phyloP scores from a whole-genome alignment of 2,888 invertebrate species.

The Tethea ocularis region DNA sequence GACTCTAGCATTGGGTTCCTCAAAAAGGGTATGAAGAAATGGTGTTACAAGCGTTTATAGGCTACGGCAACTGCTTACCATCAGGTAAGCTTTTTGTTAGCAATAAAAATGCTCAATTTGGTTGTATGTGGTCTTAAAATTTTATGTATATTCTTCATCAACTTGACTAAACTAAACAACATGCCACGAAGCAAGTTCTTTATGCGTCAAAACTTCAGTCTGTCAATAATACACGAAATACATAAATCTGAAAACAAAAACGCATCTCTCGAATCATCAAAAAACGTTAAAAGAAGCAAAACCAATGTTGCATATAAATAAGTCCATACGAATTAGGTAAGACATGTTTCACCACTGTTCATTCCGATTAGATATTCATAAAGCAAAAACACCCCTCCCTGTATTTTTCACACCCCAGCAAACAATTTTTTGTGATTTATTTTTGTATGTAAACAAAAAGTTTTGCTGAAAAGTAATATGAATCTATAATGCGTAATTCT shows the following conservation, averaged over 20 bases:
- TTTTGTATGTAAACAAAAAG: slow-evolving; percentile 67
- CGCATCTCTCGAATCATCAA: background rate
- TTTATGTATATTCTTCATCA: too few relatives aligned
- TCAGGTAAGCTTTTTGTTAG: too few relatives aligned
- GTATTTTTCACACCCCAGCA: slow-evolving; percentile 38
- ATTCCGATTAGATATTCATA: slow-evolving; percentile 74
- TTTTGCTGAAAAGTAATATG: slow-evolving; percentile 59
- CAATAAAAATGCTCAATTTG: too few relatives aligned
- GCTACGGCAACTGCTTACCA: too few relatives aligned
- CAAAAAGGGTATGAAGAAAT: too few relatives aligned
- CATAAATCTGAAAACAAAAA: background rate
- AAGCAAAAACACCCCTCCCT: slow-evolving; percentile 51
- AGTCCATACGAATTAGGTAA: slow-evolving; percentile 67
- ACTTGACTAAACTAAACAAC: too few relatives aligned
- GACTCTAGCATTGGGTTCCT: too few relatives aligned
- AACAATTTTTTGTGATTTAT: slow-evolving; percentile 58
- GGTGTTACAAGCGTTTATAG: too few relatives aligned
- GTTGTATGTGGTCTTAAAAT: too few relatives aligned
- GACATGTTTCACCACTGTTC: slow-evolving; percentile 72
- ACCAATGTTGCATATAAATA: slow-evolving; percentile 61
- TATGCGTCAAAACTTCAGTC: too few relatives aligned
- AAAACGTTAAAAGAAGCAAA: slow-evolving; percentile 40
- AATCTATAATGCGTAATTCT: slow-evolving; percentile 57
- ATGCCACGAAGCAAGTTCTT: too few relatives aligned
- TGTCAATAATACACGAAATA: background rate